Percentiles rank a stretch among this genome's conserved stretches.
phyloP scores from a whole-genome alignment of 2,113 vertebrate genomes.

The Lepisosteus oculatus region DNA sequence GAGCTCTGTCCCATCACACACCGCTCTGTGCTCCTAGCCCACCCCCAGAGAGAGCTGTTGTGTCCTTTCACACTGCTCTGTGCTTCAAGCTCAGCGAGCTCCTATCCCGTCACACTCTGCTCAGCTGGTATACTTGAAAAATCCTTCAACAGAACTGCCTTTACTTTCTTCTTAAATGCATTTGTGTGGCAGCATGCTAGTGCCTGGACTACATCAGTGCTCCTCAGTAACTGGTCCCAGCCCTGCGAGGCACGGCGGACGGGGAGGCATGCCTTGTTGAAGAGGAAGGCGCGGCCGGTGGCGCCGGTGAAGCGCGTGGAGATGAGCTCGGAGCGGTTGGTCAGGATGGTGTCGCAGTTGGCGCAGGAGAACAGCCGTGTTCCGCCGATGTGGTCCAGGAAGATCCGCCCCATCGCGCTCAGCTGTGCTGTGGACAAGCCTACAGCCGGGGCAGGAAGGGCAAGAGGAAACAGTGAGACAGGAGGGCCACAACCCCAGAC shows the following conservation, averaged over 20 bases:
- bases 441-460: background rate
- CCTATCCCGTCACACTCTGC: too few species aligned
- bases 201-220: background rate
- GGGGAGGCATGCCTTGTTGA: conserved; percentile 81
- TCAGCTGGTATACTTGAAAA: too few species aligned
- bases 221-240: too few species aligned
- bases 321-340: conserved; percentile 94
- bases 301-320: conserved; percentile 96
- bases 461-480: too few species aligned
- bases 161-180: too few species aligned
- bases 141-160: too few species aligned
- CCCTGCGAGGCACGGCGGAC: background rate
- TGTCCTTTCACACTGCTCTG: too few species aligned
- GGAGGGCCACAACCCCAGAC: too few species aligned
- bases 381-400: conserved; percentile 94
- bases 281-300: conserved; percentile 94
- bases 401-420: conserved; percentile 89
- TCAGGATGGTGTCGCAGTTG: conserved; percentile 96
- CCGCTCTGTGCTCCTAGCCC: too few species aligned
- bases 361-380: conserved; percentile 97
- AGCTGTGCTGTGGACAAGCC: conserved; percentile 2
- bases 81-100: too few species aligned
- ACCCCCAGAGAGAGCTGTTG: too few species aligned
- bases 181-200: background rate
- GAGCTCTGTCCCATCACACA: too few species aligned